phyloP scores from a whole-genome alignment of 2,113 vertebrate genomes.

The Pithys albifrons region DNA sequence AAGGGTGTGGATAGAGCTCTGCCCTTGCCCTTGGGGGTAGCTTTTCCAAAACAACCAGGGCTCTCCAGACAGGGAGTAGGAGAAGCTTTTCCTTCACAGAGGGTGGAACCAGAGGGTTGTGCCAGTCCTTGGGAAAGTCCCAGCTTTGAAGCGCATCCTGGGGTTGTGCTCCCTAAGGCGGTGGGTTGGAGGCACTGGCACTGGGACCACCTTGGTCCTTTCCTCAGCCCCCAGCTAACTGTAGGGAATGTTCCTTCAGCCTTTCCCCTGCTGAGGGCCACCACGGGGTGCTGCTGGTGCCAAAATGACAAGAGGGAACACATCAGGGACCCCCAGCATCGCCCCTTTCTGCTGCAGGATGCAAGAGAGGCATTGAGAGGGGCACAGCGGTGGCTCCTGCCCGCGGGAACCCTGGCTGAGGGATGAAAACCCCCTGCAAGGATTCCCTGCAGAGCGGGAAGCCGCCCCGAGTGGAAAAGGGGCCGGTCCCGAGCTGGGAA shows the following conservation, averaged over 20 bases:
- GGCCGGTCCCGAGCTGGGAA: conserved; percentile 39
- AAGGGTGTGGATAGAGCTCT: neutral
- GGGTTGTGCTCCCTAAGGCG: neutral
- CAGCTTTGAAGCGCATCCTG: neutral
- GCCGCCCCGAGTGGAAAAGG: conserved; percentile 29
- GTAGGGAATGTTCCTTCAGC: neutral
- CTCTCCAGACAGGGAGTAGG: rapidly evolving
- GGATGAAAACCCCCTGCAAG: neutral
- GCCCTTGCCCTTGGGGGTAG: neutral
- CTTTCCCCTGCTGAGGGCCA: neutral
- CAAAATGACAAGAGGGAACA: rapidly evolving
- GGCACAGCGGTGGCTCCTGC: rapidly evolving
- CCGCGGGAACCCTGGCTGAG: rapidly evolving
- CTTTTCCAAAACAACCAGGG: neutral
- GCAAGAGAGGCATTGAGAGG: rapidly evolving
- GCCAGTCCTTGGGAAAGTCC: neutral
- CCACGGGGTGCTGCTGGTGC: neutral
- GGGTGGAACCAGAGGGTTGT: neutral
- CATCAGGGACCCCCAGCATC: neutral
- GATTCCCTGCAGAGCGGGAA: neutral
- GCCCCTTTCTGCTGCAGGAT: rapidly evolving
- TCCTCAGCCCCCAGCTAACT: neutral
- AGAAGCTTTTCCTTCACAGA: neutral
- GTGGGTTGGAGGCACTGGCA: neutral
- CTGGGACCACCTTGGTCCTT: neutral